Evolutionary conservation across 2,113 vertebrate genomes (phyloP).

Genomic region (Chamaea fasciata): DNA sequence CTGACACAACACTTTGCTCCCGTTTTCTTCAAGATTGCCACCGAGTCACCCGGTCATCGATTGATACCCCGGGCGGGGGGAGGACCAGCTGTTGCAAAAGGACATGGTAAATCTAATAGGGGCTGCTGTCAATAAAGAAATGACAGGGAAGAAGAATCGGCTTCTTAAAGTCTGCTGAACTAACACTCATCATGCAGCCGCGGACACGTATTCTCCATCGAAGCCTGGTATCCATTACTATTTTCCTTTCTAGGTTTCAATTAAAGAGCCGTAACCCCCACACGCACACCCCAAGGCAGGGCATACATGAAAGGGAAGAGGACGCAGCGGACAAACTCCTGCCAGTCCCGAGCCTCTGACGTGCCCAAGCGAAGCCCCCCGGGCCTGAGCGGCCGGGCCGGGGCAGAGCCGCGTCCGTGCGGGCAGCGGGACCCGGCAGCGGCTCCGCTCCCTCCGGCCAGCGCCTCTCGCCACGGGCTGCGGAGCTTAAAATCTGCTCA

Average conservation of each 20-base stretch:
- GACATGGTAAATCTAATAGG: conserved; percentile 58
- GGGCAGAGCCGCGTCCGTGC: background rate
- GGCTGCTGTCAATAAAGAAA: conserved; percentile 58
- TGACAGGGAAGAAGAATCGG: conserved; percentile 70
- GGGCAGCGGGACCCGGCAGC: background rate
- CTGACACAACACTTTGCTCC: background rate
- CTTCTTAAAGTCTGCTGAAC: conserved; percentile 72
- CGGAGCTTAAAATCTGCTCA: rapidly evolving
- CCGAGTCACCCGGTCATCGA: conserved; percentile 47
- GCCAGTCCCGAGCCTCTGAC: background rate
- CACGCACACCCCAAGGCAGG: background rate
- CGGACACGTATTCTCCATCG: conserved; percentile 72
- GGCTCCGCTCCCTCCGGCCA: background rate
- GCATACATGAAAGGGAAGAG: background rate
- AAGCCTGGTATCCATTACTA: conserved; percentile 71
- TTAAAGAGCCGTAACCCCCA: conserved; percentile 39
- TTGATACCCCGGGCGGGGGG: background rate
- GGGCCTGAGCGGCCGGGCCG: background rate
- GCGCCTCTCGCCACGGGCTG: background rate
- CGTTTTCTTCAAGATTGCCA: conserved; percentile 36
- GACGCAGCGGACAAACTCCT: background rate
- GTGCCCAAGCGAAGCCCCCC: background rate
- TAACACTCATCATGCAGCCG: conserved; percentile 64
- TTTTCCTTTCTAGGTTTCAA: conserved; percentile 71
- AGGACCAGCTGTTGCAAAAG: conserved; percentile 46